Evolutionary conservation across 2,797 vertebrate genomes (phyloP), one percentile per base, ranked within the genome.

Genomic region (Cheirogaleus major): DNA sequence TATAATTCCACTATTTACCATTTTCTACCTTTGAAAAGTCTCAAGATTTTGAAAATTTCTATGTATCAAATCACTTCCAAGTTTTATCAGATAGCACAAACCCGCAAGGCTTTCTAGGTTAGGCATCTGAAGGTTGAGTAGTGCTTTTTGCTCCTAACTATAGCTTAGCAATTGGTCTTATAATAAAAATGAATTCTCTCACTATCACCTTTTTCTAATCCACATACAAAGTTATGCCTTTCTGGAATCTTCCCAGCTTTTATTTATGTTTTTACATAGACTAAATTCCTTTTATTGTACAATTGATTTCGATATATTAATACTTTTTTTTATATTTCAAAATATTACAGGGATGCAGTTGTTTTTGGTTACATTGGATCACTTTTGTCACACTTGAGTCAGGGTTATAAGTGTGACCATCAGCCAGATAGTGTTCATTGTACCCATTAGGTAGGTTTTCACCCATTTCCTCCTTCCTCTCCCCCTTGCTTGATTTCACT

Each of bases 231-330:
- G 41, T 82, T 82, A 38, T 4, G 86, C 12, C 50, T 89, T 93
- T 93, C 69, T 83, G 22, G 87, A 95, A n/a, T 67, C 86, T 67
- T 96, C 67, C 41, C 55, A 79, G 43, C 12, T 89, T 73, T 86
- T 25, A 72, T 22, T 27, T 59, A 27, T 65, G 32, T n/a, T 65
- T 65, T 65, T n/a, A n/a, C 63, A 0, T 65, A 18, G 32, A n/a
- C 63, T 65, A 18, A 65, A n/a, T n/a, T 65, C 32, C 63, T 65
- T 65, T n/a, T 65, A n/a, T 65, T 18, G 32, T 4, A 65, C 17
- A n/a, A 15, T n/a, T 65, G 63, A 65, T 65, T 65, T n/a, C 20
- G 63, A 65, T 65, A 25, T 27, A 59, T 59, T 59, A 27, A 65
- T 65, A n/a, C 30, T 4, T 63, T 15, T 8, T 7, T 65, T 65